Evolutionary conservation across 2,113 vertebrate genomes (phyloP), one percentile per base, ranked within the genome.

Genomic region (Motacilla alba): DNA sequence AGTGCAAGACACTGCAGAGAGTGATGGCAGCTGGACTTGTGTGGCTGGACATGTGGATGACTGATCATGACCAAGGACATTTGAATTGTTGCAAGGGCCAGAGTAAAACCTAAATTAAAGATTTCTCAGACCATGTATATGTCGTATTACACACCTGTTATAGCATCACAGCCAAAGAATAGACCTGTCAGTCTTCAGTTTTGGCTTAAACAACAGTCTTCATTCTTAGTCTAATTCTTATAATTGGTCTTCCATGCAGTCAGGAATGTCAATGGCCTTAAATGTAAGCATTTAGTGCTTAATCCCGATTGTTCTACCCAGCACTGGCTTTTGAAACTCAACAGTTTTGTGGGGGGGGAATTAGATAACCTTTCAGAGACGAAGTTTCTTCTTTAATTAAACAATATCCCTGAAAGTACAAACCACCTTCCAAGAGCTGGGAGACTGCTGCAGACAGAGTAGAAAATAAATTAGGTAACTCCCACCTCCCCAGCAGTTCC

Each of bases 341-440:
- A 13, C 22, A 1, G 20, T 69, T 89, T 84, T 0, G 1, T 10
- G n/a, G 35, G 26, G 41, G 41, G 18, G 15, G 41, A 68, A 69
- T 93, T 74, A 69, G 93, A 66, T 95, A 87, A 85, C 75, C 67
- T 83, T 83, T 60, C 70, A 33, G 21, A 59, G 89, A 72, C 84
- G 19, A 91, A 81, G 60, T 68, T 93, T 81, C 68, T 74, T 84
- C 77, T 81, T 95, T 93, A 95, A 95, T 92, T 95, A 96, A 91
- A 91, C 87, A 91, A 28, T 60, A 89, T 73, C 58, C 43, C 74
- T 73, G 72, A 39, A 87, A 94, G 87, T 35, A 89, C 44, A 49
- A 76, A 69, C 62, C 44, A 12, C 58, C 68, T 56, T 47, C 18
- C 63, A 9, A 49, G 83, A 87, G 44, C 73, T 31, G 80, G 6